Conservation (phyloP, 2,113 vertebrate species). For the Lagopus muta region DNA sequence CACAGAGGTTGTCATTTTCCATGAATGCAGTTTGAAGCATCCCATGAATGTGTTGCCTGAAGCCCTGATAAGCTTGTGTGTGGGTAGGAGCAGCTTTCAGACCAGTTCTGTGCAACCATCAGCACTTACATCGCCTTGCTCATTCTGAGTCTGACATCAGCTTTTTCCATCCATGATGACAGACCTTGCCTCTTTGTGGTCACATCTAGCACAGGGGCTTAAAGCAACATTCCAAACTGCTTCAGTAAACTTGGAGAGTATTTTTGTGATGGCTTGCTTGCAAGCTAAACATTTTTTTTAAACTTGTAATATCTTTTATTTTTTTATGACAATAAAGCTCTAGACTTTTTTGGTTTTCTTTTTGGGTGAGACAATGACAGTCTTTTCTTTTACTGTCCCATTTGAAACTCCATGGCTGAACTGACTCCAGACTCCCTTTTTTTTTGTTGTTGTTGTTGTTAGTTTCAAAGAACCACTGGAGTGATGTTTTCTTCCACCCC, state of each 20-base stretch:
- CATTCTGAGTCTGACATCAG: not conserved
- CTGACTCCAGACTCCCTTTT: not conserved
- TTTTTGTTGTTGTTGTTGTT: not conserved
- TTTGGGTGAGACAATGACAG: not conserved
- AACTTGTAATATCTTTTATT: not conserved
- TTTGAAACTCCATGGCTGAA: not conserved
- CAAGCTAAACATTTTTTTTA: not conserved
- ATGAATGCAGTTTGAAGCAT: not conserved
- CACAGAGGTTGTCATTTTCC: not conserved
- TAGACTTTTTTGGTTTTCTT: not conserved
- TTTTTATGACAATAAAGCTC: not conserved
- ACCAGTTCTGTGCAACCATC: not conserved
- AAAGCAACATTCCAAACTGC: not conserved
- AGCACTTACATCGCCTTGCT: not conserved
- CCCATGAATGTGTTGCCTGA: rapidly evolving
- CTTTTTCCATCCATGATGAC: not conserved
- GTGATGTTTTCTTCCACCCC: not conserved
- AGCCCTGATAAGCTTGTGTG: not conserved
- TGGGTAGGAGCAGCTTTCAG: not conserved
- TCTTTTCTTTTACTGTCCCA: not conserved
- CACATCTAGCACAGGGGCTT: not conserved
- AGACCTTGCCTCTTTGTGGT: rapidly evolving
- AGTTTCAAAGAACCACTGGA: not conserved
- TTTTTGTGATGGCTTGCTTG: not conserved
- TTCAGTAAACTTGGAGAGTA: too few species aligned